A percentile compares a stretch with the other conserved stretches of the same genome.
phyloP scores from a whole-genome alignment of 2,888 invertebrate genomes.

The Alloscopus bannaensis region DNA sequence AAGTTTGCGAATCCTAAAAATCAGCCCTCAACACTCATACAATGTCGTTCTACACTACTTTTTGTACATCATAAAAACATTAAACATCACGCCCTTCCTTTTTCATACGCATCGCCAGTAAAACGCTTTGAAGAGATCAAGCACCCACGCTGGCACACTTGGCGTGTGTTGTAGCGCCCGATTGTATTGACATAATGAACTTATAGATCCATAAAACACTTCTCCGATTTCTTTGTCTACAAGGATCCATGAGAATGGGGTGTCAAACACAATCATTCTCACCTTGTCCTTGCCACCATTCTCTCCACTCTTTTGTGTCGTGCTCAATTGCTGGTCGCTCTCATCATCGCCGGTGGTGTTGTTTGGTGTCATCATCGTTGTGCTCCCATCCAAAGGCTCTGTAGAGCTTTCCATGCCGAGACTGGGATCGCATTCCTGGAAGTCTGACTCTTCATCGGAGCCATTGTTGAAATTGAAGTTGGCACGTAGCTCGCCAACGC shows the following conservation, averaged over 20 bases:
- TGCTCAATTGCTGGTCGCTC: neutral
- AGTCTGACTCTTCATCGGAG: slow-evolving; percentile 2
- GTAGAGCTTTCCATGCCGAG: neutral
- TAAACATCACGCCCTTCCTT: too few relatives aligned
- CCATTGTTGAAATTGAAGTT: slow-evolving; percentile 8
- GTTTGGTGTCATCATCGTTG: neutral
- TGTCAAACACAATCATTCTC: slow-evolving; percentile 47
- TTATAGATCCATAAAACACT: slow-evolving; percentile 59
- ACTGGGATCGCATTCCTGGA: slow-evolving; percentile 44
- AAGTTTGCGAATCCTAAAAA: too few relatives aligned
- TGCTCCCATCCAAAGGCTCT: neutral
- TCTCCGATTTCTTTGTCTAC: slow-evolving; percentile 61
- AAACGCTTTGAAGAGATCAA: slow-evolving; percentile 63
- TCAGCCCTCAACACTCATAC: too few relatives aligned
- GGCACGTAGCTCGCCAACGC: slow-evolving; percentile 35
- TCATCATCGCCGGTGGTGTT: neutral
- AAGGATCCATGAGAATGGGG: slow-evolving; percentile 61
- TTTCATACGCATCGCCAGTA: slow-evolving; percentile 48
- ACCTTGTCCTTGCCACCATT: neutral
- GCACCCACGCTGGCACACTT: slow-evolving; percentile 54
- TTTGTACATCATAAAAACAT: too few relatives aligned
- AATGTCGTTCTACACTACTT: too few relatives aligned
- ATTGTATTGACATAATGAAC: slow-evolving; percentile 65
- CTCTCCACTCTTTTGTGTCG: neutral
- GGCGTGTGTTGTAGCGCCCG: slow-evolving; percentile 48